These are phyloP conservation scores for Lordiphosa fenestrarum DNA, from an alignment of 2,888 invertebrate genomes.

Conservation along the genomic window DNA sequence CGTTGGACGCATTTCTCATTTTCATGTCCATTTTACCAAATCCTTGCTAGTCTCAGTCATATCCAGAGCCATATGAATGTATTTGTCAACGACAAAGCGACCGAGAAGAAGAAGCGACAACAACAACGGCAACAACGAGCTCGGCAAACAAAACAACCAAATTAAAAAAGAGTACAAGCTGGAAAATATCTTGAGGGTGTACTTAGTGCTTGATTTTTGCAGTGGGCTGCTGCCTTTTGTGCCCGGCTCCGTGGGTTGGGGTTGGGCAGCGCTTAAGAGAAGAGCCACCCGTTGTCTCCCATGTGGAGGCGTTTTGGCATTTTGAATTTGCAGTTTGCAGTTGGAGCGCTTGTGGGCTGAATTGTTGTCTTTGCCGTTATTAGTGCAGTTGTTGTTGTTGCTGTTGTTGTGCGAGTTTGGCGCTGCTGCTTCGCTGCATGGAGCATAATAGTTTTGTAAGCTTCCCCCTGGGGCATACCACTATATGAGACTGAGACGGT, in stretches of 20 bases:
- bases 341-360: constrained; percentile 17
- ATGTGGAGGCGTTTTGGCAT: constrained; percentile 45
- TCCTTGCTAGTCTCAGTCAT: constrained; percentile 32
- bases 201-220: constrained; percentile 69
- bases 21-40: constrained; percentile 68
- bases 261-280: constrained; percentile 48
- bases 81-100: constrained; percentile 61
- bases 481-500: constrained; percentile 62
- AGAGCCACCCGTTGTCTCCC: constrained; percentile 35
- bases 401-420: constrained; percentile 35
- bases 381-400: constrained; percentile 51
- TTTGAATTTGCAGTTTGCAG: constrained; percentile 66
- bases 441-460: constrained; percentile 75
- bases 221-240: constrained; percentile 57
- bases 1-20: constrained; percentile 76
- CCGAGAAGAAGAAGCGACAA: constrained; percentile 1
- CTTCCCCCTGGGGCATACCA: constrained; percentile 70
- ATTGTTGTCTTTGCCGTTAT: constrained; percentile 67
- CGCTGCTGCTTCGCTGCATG: constrained; percentile 32
- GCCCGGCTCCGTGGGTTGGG: constrained; percentile 20
- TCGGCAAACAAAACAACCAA: constrained; percentile 64
- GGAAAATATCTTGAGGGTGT: constrained; percentile 71
- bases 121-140: not conserved
- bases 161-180: constrained; percentile 65
- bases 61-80: constrained; percentile 43